Base-by-base conservation (phyloP, 2,888 invertebrate genomes). In the Callimorpha dominula region DNA sequence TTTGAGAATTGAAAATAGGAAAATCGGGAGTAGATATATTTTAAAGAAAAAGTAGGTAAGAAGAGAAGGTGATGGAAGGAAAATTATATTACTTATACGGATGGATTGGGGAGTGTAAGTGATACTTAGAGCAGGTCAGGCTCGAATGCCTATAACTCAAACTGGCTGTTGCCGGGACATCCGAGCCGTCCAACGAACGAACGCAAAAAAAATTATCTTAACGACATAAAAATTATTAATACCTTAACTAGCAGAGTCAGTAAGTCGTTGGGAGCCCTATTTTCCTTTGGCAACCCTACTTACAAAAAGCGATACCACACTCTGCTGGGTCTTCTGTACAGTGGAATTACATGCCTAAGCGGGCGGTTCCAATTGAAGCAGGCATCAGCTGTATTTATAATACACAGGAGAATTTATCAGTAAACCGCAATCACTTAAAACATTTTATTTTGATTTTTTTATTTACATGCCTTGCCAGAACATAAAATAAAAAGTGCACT, bases 401-500 rank as follows among this genome's bases (percentile, higher is more conserved):
- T 31, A 31, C 60, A 60, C 57, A 57, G 20, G 57, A 12, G 57
- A 12, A 57, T 31, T 57, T 31, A 57, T 57, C 5, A 9, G 20
- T 1, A 31, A 60, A 31, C 31, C 6, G 20, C 11, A 57, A 57
- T 60, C 31, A 60, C 31, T 31, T 6, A 31, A 60, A 57, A 57
- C 4, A 12, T 3, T 9, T 20, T 4, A 14, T 6, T 60, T 20
- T 11, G 4, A 57, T 12, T 20, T 49, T 54, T 68, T 63, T 67
- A 66, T 71, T 31, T 64, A 68, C 70, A 70, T 75, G 70, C 71
- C 66, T 64, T 68, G 57, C 66, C 50, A 69, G 49, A 74, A 71
- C 71, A 75, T 68, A 74, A 78, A 70, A 67, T 66, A 71, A 70
- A 65, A 78, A 63, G 65, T 70, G 71, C 74, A 74, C 42, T 70